Evolutionary conservation across 2,797 vertebrate species (phyloP).

Genomic region (Cetoscarus ocellatus): DNA sequence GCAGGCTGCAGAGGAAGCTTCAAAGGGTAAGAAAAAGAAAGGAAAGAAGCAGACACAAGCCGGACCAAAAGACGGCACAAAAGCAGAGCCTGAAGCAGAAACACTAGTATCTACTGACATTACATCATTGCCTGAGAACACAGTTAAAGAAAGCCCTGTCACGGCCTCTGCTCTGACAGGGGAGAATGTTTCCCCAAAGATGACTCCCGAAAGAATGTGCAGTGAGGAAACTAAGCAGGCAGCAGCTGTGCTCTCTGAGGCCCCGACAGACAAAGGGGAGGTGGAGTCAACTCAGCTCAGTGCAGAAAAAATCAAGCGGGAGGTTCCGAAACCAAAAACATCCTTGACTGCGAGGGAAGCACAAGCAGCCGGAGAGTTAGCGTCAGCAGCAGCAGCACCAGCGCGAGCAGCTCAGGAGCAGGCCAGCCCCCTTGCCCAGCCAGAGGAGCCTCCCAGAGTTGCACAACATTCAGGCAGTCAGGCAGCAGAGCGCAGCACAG

Average conservation of each 20-base stretch:
- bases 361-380: conserved; percentile 75
- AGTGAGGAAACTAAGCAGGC: conserved; percentile 75
- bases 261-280: conserved; percentile 83
- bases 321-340: conserved; percentile 86
- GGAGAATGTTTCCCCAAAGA: conserved; percentile 65
- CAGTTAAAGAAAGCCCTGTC: conserved; percentile 43
- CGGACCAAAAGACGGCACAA: conserved; percentile 37
- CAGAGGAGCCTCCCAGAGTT: conserved; percentile 85
- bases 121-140: conserved; percentile 42
- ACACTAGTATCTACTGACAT: conserved; percentile 44
- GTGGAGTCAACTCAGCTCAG: conserved; percentile 75
- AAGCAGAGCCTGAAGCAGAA: conserved; percentile 50
- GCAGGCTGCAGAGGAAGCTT: conserved; percentile 51
- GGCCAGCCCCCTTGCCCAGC: conserved; percentile 77
- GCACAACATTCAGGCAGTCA: conserved; percentile 80
- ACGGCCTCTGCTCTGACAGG: conserved; percentile 48
- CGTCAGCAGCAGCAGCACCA: conserved; percentile 79
- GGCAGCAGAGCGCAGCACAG: conserved; percentile 80
- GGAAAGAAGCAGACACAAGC: conserved; percentile 71
- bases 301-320: conserved; percentile 84
- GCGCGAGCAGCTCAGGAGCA: conserved; percentile 74
- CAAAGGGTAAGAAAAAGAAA: conserved; percentile 76
- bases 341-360: conserved; percentile 80
- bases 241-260: conserved; percentile 84
- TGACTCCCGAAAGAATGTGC: conserved; percentile 77